phyloP scores from a whole-genome alignment of 2,797 vertebrate species.

The Oceanodroma leucorhoa region DNA sequence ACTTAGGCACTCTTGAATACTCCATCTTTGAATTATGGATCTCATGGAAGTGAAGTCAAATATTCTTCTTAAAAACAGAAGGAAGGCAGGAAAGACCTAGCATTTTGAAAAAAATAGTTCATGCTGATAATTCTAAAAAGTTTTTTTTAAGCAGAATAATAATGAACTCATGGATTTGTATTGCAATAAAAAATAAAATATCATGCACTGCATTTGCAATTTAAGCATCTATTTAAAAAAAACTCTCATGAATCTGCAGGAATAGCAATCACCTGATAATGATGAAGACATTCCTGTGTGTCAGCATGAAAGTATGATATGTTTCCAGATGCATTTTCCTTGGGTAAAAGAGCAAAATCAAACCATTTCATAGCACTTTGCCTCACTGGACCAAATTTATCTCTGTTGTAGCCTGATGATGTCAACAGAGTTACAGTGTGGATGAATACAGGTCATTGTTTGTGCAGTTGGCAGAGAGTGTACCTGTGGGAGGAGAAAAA shows the following conservation, averaged over 20 bases:
- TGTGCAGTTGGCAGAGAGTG: conserved; percentile 14
- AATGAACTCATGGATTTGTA: not conserved
- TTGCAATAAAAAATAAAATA: not conserved
- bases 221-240: not conserved
- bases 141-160: not conserved
- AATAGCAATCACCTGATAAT: not conserved
- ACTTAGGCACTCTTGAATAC: not conserved
- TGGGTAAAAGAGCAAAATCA: conserved; percentile 18
- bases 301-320: not conserved
- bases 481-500: conserved; percentile 53
- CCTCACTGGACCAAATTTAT: not conserved
- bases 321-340: conserved; percentile 28
- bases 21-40: not conserved
- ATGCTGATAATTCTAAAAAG: not conserved
- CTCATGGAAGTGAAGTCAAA: not conserved
- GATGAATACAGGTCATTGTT: conserved; percentile 63
- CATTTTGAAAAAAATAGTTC: not conserved
- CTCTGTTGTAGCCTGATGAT: conserved; percentile 33
- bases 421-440: conserved; percentile 12
- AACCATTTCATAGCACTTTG: conserved; percentile 12
- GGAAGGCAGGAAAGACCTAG: not conserved
- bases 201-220: not conserved
- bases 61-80: not conserved
- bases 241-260: not conserved
- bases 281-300: not conserved